Evolutionary conservation across 2,797 vertebrate species (phyloP), one percentile per base, ranked within the genome.

Genomic region (Simalia tracyae): DNA sequence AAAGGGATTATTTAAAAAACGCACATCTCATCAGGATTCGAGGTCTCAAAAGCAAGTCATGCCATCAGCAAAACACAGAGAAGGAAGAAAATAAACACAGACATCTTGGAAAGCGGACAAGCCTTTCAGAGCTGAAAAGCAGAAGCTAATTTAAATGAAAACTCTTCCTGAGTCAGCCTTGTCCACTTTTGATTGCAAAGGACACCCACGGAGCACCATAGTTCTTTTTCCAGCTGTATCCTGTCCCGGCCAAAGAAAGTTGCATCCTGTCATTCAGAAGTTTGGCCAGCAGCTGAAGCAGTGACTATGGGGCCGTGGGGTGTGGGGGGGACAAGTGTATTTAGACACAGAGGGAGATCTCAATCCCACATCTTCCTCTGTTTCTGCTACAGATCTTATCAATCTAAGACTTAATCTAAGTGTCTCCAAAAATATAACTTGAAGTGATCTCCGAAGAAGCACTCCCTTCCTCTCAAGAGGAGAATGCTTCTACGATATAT

Each of bases 171-270:
- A 42, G 88, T 94, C 95, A 31, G 64, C 61, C 15, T 46, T 81
- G 2, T 91, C 72, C 92, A 86, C 84, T 95, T 60, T 10, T 56
- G n/a, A 57, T 91, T 50, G 4, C 11, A 17, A 63, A 92, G 91
- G 89, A 81, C 91, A 94, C 95, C 87, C 94, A 95, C 94, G 95
- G 96, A 96, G 72, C 46, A 0, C 59, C 96, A 92, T 96, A 93
- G 50, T 60, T 11, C 61, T 50, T 91, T 93, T 59, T 2, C 96
- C 96, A 97, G 96, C 95, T 97, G 96, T 22, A 92, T 95, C 95
- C 95, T 96, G 95, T 93, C 94, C 95, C 72, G 87, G 91, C 91
- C 95, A 96, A 96, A 95, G 56, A 88, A 95, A 97, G 95, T 94
- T 93, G 50, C 36, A 90, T 86, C 92, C 91, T 88, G 89, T 90